These are phyloP conservation scores for Dryadula phaetusa DNA, from an alignment of 2,888 invertebrate species.

Conservation along the genomic window DNA sequence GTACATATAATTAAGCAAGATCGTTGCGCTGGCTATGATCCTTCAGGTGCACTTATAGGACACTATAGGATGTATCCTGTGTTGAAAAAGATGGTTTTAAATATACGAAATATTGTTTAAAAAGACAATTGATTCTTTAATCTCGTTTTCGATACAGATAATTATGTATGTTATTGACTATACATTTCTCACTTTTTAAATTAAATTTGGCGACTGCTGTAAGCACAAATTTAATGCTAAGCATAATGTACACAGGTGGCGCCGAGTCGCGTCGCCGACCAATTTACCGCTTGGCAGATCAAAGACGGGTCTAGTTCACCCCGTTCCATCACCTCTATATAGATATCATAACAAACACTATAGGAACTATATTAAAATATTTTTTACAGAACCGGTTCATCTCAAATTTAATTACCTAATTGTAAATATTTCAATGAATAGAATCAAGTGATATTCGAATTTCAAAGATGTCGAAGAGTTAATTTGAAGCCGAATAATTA, in stretches of 20 bases:
- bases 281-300: slow-evolving; percentile 76
- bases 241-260: slow-evolving; percentile 61
- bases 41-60: too few species aligned
- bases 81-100: too few species aligned
- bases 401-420: background rate
- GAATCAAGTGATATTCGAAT: slow-evolving; percentile 1
- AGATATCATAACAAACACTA: slow-evolving; percentile 31
- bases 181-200: background rate
- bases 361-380: slow-evolving; percentile 29
- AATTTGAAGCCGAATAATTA: slow-evolving; percentile 24
- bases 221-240: slow-evolving; percentile 33
- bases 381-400: background rate
- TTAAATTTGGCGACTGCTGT: slow-evolving; percentile 19
- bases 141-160: background rate
- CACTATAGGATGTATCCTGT: too few species aligned
- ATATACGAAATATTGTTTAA: too few species aligned
- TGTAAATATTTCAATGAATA: background rate
- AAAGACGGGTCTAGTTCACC: slow-evolving; percentile 60
- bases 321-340: slow-evolving; percentile 36
- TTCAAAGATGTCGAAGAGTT: slow-evolving; percentile 17
- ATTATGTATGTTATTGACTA: background rate
- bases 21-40: too few species aligned
- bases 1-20: too few species aligned
- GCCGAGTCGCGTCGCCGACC: slow-evolving; percentile 58
- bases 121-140: background rate